Base-by-base conservation (phyloP, 1,140 invertebrate species). In the Drosophila lacteicornis region DNA sequence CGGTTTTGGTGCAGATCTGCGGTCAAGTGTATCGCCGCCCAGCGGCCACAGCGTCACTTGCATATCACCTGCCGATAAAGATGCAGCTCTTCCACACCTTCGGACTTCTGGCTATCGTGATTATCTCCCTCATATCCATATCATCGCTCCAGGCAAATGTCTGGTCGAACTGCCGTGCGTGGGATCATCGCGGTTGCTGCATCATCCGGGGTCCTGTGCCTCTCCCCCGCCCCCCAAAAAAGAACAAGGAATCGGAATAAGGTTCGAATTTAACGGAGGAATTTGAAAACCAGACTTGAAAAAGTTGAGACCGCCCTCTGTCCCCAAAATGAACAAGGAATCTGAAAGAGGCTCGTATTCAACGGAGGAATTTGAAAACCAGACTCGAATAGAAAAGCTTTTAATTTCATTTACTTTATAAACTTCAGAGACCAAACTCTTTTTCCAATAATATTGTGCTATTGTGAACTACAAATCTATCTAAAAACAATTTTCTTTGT, bases 101-200 rank as follows among this genome's bases (percentile, higher is more conserved):
- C 51, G 66, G 19, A 71, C 36, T 71, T 4, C 38, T 59, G 19
- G 1, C 49, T n/a, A 1, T 47, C 9, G 6, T 15, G 17, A 5
- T 69, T 0, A 0, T 36, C 19, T 2, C 25, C 63, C n/a, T 38
- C 9, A 12, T 22, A 5, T 55, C 33, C 17, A 6, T 55, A 0
- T 11, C 61, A 11, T 5, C 25, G 11, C 43, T 33, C 9, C 45
- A 43, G 33, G 53, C 43, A 11, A 15, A 11, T 0, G 69, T 70
- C 45, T 73, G 67, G 67, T 15, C 53, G 30, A 17, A 13, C 13
- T 73, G 69, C 11, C 27, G 53, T 2, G 6, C 15, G 3, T 8
- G 38, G 51, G 66, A 73, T 36, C 67, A 71, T 42, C 67, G 69
- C 2, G 69, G 67, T 6, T 60, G 67, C 17, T 73, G 69, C 45